Base-by-base conservation (phyloP, 2,888 invertebrate species). In the Meandrusa payeni region DNA sequence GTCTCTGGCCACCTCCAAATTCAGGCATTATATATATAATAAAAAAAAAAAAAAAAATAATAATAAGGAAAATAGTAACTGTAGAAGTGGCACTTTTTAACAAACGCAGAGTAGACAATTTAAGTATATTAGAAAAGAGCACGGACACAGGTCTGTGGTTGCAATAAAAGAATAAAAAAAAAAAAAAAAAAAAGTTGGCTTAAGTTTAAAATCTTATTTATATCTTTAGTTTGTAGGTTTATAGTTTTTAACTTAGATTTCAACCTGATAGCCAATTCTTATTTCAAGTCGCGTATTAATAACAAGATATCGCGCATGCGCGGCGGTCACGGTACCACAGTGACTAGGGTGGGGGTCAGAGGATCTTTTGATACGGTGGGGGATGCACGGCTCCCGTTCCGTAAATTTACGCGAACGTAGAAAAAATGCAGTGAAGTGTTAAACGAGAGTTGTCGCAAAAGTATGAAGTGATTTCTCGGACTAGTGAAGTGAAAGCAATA, bases 371-470 rank as follows among this genome's bases (percentile, higher is more conserved):
- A 31, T 19, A 12, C 37, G 29, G 31, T 9, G 12, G 37, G 26
- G 43, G 20, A 11, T 43, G 37, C 43, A 43, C 43, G 43, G n/a
- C 1, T 12, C 23, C 23, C 19, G 13, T 13, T 9, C 20, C 20
- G 17, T 4, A 26, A 31, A 5, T 37, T 23, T 29, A 24, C 43
- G 43, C 37, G 37, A 23, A 3, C 7, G 43, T 31, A 19, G 37
- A 43, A 26, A 37, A 31, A 36, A 41, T 29, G 42, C 43, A 32
- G 43, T 43, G 43, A 31, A 11, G 43, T 43, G 43, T 20, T 10
- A 5, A 38, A 37, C 5, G 24, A 38, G n/a, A 37, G 15, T 20
- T 26, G 19, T 32, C 31, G 26, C 10, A 20, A 37, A 43, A 31
- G 1, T 19, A 36, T 31, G 19, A 23, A 43, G 43, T 43, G 43